Base-by-base conservation (phyloP, 2,888 invertebrate genomes). In the Parnassius smintheus region DNA sequence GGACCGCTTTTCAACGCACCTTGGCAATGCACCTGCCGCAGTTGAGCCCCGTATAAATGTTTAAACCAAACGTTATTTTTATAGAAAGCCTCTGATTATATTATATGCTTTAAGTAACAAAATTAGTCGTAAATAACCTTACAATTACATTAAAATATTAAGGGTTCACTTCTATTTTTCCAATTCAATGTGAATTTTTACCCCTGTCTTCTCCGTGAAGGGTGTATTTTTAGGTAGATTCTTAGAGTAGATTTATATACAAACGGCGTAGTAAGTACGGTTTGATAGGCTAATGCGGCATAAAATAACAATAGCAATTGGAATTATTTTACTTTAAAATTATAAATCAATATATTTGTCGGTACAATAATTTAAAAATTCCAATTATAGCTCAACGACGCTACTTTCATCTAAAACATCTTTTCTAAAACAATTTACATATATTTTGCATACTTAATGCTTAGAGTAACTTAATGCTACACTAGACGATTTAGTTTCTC, bases 1-100 rank as follows among this genome's bases (percentile, higher is more conserved):
- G 69, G 72, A 67, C 70, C 70, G 67, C 77, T 75, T 78, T 78
- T 76, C 71, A 72, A 75, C 72, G 72, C 18, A 18, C 18, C 18
- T 68, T 70, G 78, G 10, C 25, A 18, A 75, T 80, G 82, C 88
- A 88, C 88, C 88, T 88, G 88, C 82, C 72, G n/a, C 22, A 41
- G 56, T 48, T 22, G n/a, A 11, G 22, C 49, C 4, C 4, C 52
- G 63, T 45, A 7, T 4, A 35, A 35, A 7, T 35, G 50, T 35
- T 59, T 51, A 22, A 42, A 9, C 13, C 9, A 44, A 44, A 44
- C 2, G 35, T 48, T 2, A 25, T 12, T 18, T 9, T 18, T 58
- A 11, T 50, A 41, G 3, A 51, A 51, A 45, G n/a, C 44, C 51
- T 9, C 22, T 25, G 9, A 12, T 51, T 18, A 45, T 25, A 41